A percentile compares a stretch with the other conserved stretches of the same genome.
These are phyloP conservation scores for Lethrus apterus DNA, from an alignment of 1,140 invertebrate genomes.

Conservation along the genomic window DNA sequence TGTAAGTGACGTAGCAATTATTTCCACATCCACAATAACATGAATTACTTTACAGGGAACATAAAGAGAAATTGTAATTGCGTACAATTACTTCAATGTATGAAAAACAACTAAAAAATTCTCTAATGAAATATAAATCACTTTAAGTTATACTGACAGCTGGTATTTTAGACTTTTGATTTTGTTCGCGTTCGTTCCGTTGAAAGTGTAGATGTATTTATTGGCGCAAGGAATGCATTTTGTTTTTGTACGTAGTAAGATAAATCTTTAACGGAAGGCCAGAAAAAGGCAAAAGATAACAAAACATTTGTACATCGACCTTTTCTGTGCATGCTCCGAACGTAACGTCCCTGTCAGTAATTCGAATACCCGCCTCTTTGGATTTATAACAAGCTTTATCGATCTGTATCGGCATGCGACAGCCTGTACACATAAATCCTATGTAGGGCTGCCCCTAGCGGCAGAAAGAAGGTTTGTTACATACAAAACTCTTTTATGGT, in stretches of 20 bases:
- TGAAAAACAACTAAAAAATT: too few relatives aligned
- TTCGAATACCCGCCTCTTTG: constrained; percentile 16
- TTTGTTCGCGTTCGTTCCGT: neutral
- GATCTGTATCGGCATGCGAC: constrained; percentile 20
- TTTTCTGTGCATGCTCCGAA: constrained; percentile 14
- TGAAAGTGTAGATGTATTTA: neutral
- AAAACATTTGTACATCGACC: constrained; percentile 17
- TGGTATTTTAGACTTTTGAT: neutral
- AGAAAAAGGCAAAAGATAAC: constrained; percentile 3
- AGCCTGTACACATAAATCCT: constrained; percentile 20
- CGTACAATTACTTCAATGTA: too few relatives aligned
- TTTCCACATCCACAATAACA: too few relatives aligned
- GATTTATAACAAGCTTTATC: constrained; percentile 22
- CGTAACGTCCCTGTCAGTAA: constrained; percentile 19
- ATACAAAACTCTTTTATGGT: constrained; percentile 19
- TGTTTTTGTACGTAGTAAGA: constrained; percentile 1
- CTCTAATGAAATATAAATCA: neutral
- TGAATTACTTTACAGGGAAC: too few relatives aligned
- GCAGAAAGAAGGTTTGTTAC: constrained; percentile 18
- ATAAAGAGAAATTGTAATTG: too few relatives aligned
- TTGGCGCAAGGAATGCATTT: neutral
- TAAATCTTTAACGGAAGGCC: constrained; percentile 2
- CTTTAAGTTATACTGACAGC: neutral
- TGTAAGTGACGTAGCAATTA: too few relatives aligned
- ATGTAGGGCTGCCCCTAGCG: constrained; percentile 17